Evolutionary conservation across 2,113 vertebrate species (phyloP), one percentile per base, ranked within the genome.

Genomic region (Raja brachyura): DNA sequence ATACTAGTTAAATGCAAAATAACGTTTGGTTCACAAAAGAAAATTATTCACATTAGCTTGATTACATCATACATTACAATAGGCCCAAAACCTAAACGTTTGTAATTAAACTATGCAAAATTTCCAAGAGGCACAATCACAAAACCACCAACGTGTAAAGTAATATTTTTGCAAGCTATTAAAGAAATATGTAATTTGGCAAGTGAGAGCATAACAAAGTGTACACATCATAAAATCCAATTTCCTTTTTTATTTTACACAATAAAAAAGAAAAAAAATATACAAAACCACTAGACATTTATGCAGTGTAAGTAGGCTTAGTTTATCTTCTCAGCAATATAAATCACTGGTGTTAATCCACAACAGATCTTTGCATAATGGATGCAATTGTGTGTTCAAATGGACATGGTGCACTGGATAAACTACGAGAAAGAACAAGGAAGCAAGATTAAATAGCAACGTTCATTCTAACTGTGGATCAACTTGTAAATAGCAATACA

Each of bases 391-490:
- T 63, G 83, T 33, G 31, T 93, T 97, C 94, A 97, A 93, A 98
- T 94, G 78, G 96, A 74, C 97, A 98, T 96, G 0, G 96, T 97
- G 94, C 96, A 96, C 95, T 96, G 95, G 95, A 97, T 96, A 94
- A 98, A 98, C 97, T 98, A 95, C 25, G 93, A 93, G 18, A 93
- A 92, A 63, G 56, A 94, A 74, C 86, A 74, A 63, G 93, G 28
- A 93, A 70, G 56, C 66, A 20, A 20, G 22, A 93, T 59, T 39
- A 93, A 76, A 93, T 48, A 14, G 66, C 54, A 73, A 73, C 39
- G 54, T 54, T 73, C n/a, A 33, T 20, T 11, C n/a, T 22, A 74
- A 74, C 25, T 54, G 11, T n/a, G 70, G 9, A 92, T 39, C 33
- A 31, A 66, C 3, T 73, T 20, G 13, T 70, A 48, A 70, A 63